A percentile compares a stretch with the other conserved stretches of the same genome.
These are phyloP conservation scores for Paragorgia papillata DNA, from an alignment of 92 coral and sea anemone genomes.

Conservation along the genomic window DNA sequence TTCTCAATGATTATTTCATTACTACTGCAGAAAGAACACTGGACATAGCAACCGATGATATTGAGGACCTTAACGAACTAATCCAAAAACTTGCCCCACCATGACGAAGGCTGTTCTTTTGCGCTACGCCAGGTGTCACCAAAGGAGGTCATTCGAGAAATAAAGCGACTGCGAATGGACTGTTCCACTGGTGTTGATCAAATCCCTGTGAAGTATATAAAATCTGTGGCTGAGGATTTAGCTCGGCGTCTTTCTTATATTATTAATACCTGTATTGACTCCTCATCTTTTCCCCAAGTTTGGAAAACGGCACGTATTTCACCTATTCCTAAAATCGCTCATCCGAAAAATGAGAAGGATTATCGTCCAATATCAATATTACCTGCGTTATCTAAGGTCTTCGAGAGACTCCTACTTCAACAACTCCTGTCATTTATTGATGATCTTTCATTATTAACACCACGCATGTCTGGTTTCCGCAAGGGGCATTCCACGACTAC, in stretches of 20 bases:
- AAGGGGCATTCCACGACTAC: constrained; percentile 30
- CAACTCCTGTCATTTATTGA: constrained; percentile 39
- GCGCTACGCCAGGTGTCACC: constrained; percentile 31
- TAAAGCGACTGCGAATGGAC: constrained; percentile 24
- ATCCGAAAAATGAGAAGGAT: constrained; percentile 5
- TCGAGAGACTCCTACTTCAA: constrained; percentile 32
- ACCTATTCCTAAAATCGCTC: constrained; percentile 44
- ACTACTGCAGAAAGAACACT: constrained; percentile 51
- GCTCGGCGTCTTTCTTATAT: constrained; percentile 12
- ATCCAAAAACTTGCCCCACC: constrained; percentile 25
- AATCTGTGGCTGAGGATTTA: neutral
- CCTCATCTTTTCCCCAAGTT: constrained; percentile 14
- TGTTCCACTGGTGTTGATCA: constrained; percentile 48
- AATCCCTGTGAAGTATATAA: constrained; percentile 28
- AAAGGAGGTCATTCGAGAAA: constrained; percentile 27
- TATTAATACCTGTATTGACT: constrained; percentile 22
- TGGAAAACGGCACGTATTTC: constrained; percentile 33
- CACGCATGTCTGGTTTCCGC: constrained; percentile 51
- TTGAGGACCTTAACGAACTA: constrained; percentile 22
- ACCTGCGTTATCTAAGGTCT: too few species aligned
- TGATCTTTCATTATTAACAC: constrained; percentile 20
- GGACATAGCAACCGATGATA: constrained; percentile 36
- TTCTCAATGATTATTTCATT: constrained; percentile 45
- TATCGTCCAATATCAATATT: neutral
- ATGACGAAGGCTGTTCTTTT: constrained; percentile 1